Evolutionary conservation across 2,888 invertebrate genomes (phyloP), one percentile per base, ranked within the genome.

Genomic region (Oegoconia quadripuncta): DNA sequence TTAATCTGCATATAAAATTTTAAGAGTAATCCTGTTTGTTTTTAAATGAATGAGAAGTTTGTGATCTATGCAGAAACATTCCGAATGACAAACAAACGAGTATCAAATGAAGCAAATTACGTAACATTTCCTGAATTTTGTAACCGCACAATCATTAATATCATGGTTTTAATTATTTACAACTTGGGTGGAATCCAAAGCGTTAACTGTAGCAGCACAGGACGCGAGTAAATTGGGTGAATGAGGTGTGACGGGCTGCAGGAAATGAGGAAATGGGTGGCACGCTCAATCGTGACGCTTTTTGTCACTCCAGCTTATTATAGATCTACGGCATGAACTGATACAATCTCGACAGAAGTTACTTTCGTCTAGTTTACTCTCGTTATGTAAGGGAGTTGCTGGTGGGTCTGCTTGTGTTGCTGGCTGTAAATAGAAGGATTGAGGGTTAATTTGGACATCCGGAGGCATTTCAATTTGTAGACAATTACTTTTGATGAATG

Each of bases 241-340:
- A 66, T 59, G 64, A 67, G 66, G 69, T 70, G 67, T 64, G 69
- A 73, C 59, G 55, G 50, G 42, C 47, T 44, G 53, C 72, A 72
- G 79, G 79, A 74, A 76, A 74, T 77, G 74, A 75, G 74, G 75
- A 75, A 79, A 75, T 68, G 65, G 68, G 70, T 71, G 71, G 68
- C 66, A 55, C 54, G 59, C 44, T 33, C 50, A 40, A 48, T 44
- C 39, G 48, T 37, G 46, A 36, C 45, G 41, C 42, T 48, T 51
- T 50, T 49, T 50, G 52, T 47, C 38, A 27, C 31, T 41, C 32
- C 41, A 38, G 50, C 51, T 54, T 57, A 55, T 54, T 59, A 54
- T 50, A 47, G 57, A 16, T 17, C 34, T 17, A 18, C 5, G 18
- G 33, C 16, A n/a, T 3, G 3, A 2, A 13, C 12, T 12, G 12